These are phyloP conservation scores for Penaeus japonicus DNA, from an alignment of 1,140 invertebrate genomes.

Conservation along the genomic window DNA sequence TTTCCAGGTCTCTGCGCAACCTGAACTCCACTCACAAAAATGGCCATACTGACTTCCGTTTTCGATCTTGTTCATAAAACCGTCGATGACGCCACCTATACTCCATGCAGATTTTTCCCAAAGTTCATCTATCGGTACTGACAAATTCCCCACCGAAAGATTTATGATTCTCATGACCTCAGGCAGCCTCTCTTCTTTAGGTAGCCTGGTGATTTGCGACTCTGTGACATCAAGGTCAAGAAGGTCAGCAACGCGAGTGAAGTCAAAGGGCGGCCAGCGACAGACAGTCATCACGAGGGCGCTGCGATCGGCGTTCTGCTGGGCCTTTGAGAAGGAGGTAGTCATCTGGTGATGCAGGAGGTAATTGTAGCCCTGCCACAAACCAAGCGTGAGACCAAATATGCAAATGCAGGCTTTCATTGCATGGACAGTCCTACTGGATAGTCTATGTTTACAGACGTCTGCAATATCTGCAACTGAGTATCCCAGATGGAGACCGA, in stretches of 20 bases:
- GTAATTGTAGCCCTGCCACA: neutral
- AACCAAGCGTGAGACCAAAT: neutral
- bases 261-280: conserved; percentile 1
- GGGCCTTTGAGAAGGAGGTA: neutral
- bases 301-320: neutral
- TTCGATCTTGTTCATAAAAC: neutral
- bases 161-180: neutral
- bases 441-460: neutral
- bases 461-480: neutral
- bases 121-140: neutral
- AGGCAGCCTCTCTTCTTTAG: neutral
- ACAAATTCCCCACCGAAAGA: neutral
- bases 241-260: neutral
- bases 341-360: conserved; percentile 4
- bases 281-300: neutral
- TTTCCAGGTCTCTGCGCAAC: neutral
- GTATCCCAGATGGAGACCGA: neutral
- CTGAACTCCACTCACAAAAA: neutral
- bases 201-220: neutral
- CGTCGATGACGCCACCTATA: neutral
- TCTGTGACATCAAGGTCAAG: neutral
- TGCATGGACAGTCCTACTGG: neutral
- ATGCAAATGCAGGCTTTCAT: neutral
- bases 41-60: neutral
- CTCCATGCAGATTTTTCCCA: conserved; percentile 6